Evolutionary conservation across 2,797 vertebrate genomes (phyloP).

Genomic region (Carcharodon carcharias): DNA sequence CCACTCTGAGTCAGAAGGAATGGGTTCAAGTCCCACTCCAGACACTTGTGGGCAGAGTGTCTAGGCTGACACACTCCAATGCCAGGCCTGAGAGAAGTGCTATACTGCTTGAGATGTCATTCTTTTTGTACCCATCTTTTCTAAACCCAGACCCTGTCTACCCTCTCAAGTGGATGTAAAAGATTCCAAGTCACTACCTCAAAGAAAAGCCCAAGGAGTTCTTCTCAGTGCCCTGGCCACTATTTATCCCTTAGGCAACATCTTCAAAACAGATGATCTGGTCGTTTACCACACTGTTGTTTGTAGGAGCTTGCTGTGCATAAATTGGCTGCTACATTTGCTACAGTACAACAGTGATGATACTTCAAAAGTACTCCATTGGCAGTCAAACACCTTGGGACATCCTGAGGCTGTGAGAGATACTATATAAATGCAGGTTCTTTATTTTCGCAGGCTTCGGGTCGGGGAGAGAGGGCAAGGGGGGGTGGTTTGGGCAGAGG

Average conservation of each 20-base stretch:
- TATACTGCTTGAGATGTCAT: fast-evolving
- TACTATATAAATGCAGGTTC: background rate
- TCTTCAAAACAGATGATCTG: background rate
- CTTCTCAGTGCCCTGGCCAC: background rate
- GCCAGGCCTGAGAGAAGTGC: background rate
- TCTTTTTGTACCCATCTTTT: background rate
- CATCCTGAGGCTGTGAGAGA: background rate
- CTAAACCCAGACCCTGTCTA: background rate
- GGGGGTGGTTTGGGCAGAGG: background rate
- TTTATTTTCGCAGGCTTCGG: background rate
- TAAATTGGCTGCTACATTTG: background rate
- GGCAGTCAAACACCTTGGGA: background rate
- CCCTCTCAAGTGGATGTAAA: background rate
- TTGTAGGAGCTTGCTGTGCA: background rate
- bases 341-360: background rate
- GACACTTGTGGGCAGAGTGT: background rate
- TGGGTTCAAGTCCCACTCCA: background rate
- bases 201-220: background rate
- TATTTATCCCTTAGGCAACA: background rate
- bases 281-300: background rate
- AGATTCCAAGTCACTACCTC: background rate
- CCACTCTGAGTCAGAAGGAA: background rate
- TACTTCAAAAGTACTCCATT: background rate
- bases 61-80: background rate
- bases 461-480: background rate